Evolutionary conservation across 2,113 vertebrate genomes (phyloP).

Genomic region (Heliornis fulica): DNA sequence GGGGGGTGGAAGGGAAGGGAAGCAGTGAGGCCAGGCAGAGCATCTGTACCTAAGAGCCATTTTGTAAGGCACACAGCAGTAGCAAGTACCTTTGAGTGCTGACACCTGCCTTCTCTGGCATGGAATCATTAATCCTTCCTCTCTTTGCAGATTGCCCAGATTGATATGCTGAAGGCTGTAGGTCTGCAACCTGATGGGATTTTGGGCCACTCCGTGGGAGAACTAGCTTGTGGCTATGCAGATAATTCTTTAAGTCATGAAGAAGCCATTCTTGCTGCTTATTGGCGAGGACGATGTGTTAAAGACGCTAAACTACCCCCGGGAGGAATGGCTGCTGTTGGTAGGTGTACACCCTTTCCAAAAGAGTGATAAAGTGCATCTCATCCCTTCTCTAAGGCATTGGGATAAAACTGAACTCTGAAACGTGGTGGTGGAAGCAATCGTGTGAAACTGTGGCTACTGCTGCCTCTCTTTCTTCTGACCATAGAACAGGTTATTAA

Average conservation of each 20-base stretch:
- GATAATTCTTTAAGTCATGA: conserved; percentile 87
- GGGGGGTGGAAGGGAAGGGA: rapidly evolving
- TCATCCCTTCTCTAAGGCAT: background rate
- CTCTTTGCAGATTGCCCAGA: conserved; percentile 85
- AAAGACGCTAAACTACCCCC: conserved; percentile 86
- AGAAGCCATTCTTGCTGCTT: conserved; percentile 88
- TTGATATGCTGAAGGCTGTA: conserved; percentile 85
- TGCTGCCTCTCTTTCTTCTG: background rate
- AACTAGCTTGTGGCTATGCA: conserved; percentile 94
- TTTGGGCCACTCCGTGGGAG: conserved; percentile 92
- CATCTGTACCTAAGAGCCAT: background rate
- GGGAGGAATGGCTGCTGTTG: conserved; percentile 95
- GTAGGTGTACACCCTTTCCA: conserved; percentile 73
- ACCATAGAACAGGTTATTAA: background rate
- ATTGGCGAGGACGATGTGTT: conserved; percentile 93
- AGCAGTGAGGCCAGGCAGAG: background rate
- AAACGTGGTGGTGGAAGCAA: background rate
- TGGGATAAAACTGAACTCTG: background rate
- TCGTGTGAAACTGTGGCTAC: background rate
- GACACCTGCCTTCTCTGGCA: background rate
- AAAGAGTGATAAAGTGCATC: background rate
- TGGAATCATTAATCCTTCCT: background rate
- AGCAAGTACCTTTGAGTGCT: background rate
- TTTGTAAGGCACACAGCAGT: background rate
- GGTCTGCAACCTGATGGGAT: conserved; percentile 91